Percentiles rank a stretch among this genome's conserved stretches.
Evolutionary conservation across 2,888 invertebrate species (phyloP).

Genomic region (Amphimallon solstitiale): DNA sequence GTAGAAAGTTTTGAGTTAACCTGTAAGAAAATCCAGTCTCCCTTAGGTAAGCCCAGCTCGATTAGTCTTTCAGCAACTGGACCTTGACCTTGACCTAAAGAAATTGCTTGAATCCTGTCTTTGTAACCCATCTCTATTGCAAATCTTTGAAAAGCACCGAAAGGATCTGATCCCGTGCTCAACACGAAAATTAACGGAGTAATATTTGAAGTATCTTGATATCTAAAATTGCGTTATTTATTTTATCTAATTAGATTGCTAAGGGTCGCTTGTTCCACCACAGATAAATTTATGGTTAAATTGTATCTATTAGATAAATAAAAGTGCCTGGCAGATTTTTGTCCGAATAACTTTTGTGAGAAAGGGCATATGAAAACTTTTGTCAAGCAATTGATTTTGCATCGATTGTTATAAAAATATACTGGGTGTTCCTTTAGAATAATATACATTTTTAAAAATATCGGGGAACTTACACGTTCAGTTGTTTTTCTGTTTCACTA

Average conservation of each 20-base stretch:
- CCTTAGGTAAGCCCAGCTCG: conserved; percentile 73
- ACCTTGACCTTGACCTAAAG: conserved; percentile 92
- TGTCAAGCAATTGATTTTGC: too few species aligned
- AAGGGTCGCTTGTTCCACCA: too few species aligned
- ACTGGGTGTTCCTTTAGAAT: too few species aligned
- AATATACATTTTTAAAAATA: too few species aligned
- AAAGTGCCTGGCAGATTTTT: too few species aligned
- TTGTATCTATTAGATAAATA: too few species aligned
- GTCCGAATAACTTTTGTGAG: too few species aligned
- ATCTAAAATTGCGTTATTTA: conserved; percentile 66
- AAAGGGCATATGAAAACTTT: too few species aligned
- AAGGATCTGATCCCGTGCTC: conserved; percentile 90
- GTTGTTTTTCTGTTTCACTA: too few species aligned
- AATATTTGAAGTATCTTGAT: conserved; percentile 74
- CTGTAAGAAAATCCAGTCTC: conserved; percentile 91
- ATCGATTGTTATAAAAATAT: too few species aligned
- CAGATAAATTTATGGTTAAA: too few species aligned
- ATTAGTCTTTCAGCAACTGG: conserved; percentile 87
- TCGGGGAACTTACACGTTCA: too few species aligned
- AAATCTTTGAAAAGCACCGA: conserved; percentile 83
- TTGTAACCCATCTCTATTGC: conserved; percentile 78
- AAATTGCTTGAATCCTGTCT: conserved; percentile 81
- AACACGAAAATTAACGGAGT: conserved; percentile 88
- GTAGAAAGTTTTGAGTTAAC: conserved; percentile 58
- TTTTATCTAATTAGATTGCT: conserved; percentile 48